Percentiles rank a stretch among this genome's conserved stretches.
phyloP scores from a whole-genome alignment of 2,113 vertebrate species.

The Helogale parvula region DNA sequence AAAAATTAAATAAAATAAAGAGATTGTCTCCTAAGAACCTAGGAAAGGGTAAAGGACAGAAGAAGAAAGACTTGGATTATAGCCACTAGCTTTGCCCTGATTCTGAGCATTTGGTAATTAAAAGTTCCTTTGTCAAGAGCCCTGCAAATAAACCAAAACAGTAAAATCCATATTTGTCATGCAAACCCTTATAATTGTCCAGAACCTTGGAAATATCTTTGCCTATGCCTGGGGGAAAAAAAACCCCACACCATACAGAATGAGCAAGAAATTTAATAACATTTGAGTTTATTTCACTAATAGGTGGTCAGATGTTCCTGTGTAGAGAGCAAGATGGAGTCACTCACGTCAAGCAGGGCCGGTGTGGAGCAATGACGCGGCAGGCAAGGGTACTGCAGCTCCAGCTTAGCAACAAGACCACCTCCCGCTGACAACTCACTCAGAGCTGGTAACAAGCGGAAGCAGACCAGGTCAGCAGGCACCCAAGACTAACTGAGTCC shows the following conservation, averaged over 20 bases:
- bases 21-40: background rate
- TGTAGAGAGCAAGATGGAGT: background rate
- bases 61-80: background rate
- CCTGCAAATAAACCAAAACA: conserved; percentile 31
- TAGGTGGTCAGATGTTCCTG: background rate
- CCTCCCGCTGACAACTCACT: background rate
- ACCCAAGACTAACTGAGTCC: background rate
- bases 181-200: background rate
- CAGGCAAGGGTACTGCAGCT: background rate
- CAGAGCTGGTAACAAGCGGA: background rate
- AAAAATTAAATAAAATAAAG: background rate
- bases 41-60: background rate
- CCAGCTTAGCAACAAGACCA: background rate
- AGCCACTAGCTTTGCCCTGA: background rate
- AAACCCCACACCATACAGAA: background rate
- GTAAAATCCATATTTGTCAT: background rate
- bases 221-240: background rate
- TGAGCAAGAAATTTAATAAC: background rate
- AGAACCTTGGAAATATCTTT: background rate
- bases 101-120: background rate
- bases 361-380: background rate
- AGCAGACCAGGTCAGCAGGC: background rate
- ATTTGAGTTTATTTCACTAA: background rate
- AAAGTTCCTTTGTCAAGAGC: background rate
- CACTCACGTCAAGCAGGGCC: background rate